Base-by-base conservation (phyloP, 2,113 vertebrate genomes). In the Chroicocephalus ridibundus region DNA sequence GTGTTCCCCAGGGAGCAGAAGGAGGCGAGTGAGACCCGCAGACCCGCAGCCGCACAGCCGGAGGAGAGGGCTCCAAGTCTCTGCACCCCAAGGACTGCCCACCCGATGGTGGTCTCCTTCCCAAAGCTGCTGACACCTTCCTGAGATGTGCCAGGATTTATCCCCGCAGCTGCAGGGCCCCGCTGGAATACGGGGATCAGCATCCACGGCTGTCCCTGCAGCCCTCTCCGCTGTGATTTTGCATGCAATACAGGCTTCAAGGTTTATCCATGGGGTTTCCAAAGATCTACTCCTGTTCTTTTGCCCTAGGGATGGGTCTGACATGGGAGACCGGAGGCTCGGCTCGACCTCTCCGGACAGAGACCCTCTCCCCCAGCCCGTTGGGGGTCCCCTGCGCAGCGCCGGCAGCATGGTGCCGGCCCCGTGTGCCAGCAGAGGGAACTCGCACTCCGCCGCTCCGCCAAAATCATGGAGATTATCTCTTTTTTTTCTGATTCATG, bases 361-460 rank as follows among this genome's bases (percentile, higher is more conserved):
- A 38, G 17, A 21, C 46, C 49, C 58, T 34, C 42, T 65, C 26
- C 20, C 18, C 69, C 2, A 1, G 40, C 19, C 10, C 4, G 5
- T 36, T 9, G 2, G 11, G n/a, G 46, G 6, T 38, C 11, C 58
- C 36, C 12, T 11, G 49, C 3, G 8, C 9, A 52, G 68, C 15
- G 46, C 25, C 5, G 13, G 47, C 29, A n/a, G n/a, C 25, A 1
- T 13, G 14, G 61, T 17, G 58, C 68, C 1, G 7, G 5, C 88
- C 94, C 78, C 1, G 0, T 70, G 11, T 82, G 86, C 94, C 96
- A 96, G 94, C 93, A 96, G 97, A 95, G 96, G 96, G 96, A 94
- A 91, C 94, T 92, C 95, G 18, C 12, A 96, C 89, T 93, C 94
- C n/a, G 74, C 70, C 0, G n/a, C 60, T 76, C 52, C 0, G 2